These are phyloP conservation scores for Cyclura pinguis DNA, from an alignment of 2,797 vertebrate genomes.

Conservation along the genomic window DNA sequence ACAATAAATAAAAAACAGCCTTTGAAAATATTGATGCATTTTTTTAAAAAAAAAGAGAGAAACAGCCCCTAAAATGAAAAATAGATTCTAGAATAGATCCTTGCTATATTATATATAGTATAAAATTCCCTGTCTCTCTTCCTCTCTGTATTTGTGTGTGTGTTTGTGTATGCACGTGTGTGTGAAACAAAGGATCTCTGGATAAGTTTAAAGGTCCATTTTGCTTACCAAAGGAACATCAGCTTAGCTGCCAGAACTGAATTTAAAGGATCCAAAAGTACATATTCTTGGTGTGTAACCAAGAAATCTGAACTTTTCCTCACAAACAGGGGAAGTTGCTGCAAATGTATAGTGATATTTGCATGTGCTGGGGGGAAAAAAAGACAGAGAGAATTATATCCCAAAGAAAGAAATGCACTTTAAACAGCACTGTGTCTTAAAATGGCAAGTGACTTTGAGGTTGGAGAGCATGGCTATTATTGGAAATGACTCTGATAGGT, in stretches of 20 bases:
- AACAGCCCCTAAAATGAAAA: slow-evolving; percentile 13
- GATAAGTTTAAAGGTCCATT: slow-evolving; percentile 25
- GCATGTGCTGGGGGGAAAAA: not conserved
- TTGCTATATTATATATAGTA: too few relatives aligned
- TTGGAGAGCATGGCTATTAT: slow-evolving; percentile 89
- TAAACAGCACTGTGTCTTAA: slow-evolving; percentile 86
- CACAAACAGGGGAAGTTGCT: slow-evolving; percentile 1
- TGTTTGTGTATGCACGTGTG: not conserved
- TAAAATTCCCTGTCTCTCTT: too few relatives aligned
- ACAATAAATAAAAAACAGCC: not conserved
- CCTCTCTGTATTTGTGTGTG: not conserved
- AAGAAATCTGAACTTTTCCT: slow-evolving; percentile 2
- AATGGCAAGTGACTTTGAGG: slow-evolving; percentile 87
- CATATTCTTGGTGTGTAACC: not conserved
- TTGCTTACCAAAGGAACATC: not conserved
- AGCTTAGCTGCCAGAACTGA: not conserved
- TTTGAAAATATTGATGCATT: not conserved
- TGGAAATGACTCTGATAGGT: slow-evolving; percentile 89
- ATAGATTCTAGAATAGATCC: not conserved
- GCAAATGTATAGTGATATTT: not conserved
- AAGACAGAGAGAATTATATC: slow-evolving; percentile 5
- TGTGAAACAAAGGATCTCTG: not conserved
- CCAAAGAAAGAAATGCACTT: slow-evolving; percentile 58
- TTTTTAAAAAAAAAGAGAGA: not conserved
- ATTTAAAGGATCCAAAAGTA: not conserved